Evolutionary conservation across 2,797 vertebrate genomes (phyloP).

Genomic region (Phrynocephalus vlangalii): DNA sequence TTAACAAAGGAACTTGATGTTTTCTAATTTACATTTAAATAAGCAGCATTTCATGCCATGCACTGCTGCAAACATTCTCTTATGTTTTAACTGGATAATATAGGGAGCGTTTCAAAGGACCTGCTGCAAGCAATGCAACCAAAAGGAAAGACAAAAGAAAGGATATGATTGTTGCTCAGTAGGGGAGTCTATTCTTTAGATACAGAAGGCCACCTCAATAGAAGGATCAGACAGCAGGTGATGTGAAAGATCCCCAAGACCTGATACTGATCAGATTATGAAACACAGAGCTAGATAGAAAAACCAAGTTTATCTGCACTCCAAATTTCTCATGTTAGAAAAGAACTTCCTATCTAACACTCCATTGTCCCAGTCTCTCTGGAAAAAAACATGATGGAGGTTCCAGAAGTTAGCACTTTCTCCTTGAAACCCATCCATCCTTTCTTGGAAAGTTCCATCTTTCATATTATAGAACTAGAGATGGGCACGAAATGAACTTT

Average conservation of each 20-base stretch:
- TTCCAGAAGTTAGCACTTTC: background rate
- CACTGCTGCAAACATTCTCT: conserved; percentile 4
- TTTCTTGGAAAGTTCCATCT: background rate
- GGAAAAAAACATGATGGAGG: background rate
- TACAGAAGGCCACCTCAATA: background rate
- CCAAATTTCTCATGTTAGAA: background rate
- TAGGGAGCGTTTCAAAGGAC: background rate
- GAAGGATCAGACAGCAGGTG: background rate
- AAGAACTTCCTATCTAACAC: background rate
- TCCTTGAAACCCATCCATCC: background rate
- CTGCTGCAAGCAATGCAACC: background rate
- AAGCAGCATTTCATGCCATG: conserved; percentile 46
- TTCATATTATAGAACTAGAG: too few species aligned
- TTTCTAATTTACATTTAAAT: conserved; percentile 79
- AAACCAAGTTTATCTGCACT: background rate
- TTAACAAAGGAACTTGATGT: conserved; percentile 77
- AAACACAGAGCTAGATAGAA: background rate
- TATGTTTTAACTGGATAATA: background rate
- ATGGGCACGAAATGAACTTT: too few species aligned
- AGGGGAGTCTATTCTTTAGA: background rate
- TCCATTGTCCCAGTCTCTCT: background rate
- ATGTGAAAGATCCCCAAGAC: background rate
- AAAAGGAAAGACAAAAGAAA: background rate
- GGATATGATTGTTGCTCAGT: background rate
- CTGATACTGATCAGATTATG: background rate